phyloP scores from a whole-genome alignment of 2,888 invertebrate genomes.

The Dasysyrphus albostriatus region DNA sequence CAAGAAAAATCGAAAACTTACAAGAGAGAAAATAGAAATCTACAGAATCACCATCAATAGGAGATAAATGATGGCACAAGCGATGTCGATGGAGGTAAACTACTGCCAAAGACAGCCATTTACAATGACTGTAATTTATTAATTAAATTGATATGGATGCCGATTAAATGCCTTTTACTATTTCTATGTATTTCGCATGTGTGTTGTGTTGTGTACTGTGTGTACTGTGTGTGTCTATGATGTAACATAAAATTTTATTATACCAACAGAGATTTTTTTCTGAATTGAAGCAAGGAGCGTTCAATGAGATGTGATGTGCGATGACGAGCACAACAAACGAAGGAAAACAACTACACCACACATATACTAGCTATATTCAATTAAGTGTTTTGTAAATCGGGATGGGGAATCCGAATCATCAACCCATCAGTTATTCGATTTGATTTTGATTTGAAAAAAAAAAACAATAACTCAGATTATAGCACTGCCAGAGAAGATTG shows the following conservation, averaged over 20 bases:
- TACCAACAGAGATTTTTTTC: slow-evolving; percentile 9
- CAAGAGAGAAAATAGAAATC: slow-evolving; percentile 33
- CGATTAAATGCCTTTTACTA: slow-evolving; percentile 53
- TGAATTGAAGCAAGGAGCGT: neutral
- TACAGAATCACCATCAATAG: slow-evolving; percentile 13
- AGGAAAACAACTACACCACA: neutral
- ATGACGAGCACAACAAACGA: neutral
- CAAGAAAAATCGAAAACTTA: neutral
- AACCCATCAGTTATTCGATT: neutral
- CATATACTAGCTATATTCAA: neutral
- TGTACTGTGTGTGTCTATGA: slow-evolving; percentile 7
- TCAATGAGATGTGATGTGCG: neutral
- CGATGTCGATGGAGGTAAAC: slow-evolving; percentile 20
- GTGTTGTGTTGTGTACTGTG: neutral
- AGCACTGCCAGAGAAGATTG: neutral
- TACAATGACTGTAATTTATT: slow-evolving; percentile 62
- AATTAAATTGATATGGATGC: slow-evolving; percentile 72
- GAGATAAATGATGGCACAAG: slow-evolving; percentile 32
- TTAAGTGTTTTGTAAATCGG: neutral
- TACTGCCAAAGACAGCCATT: slow-evolving; percentile 54
- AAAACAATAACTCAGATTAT: neutral
- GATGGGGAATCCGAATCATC: neutral
- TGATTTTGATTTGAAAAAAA: neutral
- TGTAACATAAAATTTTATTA: slow-evolving; percentile 60
- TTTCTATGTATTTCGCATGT: neutral